Conservation (phyloP, 2,113 vertebrate genomes). For the Rhinoderma darwinii region DNA sequence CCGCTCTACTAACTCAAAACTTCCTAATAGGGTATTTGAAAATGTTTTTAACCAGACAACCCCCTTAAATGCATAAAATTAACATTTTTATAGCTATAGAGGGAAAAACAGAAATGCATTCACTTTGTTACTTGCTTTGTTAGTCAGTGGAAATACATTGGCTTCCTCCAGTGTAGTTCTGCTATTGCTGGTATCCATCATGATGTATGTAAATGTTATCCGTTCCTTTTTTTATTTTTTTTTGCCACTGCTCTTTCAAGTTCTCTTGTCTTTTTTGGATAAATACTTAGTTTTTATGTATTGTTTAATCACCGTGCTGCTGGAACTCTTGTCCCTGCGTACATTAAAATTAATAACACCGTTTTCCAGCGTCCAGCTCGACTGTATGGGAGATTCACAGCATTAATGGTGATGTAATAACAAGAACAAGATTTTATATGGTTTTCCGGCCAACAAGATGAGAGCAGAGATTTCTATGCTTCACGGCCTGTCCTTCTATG, state of each 20-base stretch:
- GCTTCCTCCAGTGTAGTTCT: background rate
- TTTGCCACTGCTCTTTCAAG: background rate
- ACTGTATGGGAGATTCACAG: constrained; percentile 27
- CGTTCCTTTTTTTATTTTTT: background rate
- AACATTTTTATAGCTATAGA: background rate
- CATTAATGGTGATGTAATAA: constrained; percentile 36
- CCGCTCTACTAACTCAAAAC: too few species aligned
- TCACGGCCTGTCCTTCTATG: background rate
- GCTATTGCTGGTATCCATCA: background rate
- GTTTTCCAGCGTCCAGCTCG: background rate
- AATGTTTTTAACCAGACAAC: background rate
- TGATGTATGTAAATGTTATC: background rate
- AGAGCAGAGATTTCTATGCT: constrained; percentile 1
- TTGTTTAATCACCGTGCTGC: constrained; percentile 22
- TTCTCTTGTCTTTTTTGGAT: background rate
- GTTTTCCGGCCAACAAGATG: background rate
- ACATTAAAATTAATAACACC: constrained; percentile 42
- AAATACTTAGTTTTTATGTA: constrained; percentile 17
- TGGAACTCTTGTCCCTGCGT: background rate
- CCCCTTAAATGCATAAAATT: background rate
- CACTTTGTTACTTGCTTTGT: background rate
- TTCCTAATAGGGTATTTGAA: too few species aligned
- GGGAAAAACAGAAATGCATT: background rate
- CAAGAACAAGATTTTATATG: background rate
- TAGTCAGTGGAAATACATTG: background rate